Conservation (phyloP, 2,113 vertebrate species). For the Syngnathoides biaculeatus region DNA sequence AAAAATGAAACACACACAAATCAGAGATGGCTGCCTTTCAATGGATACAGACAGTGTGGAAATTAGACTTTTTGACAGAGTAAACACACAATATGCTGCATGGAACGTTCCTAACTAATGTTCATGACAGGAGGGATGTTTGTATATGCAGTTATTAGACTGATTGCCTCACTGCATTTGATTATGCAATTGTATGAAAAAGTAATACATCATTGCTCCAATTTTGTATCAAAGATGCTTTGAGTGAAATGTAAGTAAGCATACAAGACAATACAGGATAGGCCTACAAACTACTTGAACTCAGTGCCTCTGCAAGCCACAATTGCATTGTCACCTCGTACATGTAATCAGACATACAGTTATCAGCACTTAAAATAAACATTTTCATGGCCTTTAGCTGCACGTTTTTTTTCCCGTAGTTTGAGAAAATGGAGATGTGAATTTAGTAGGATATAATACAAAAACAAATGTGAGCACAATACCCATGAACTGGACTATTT, state of each 20-base stretch:
- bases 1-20: background rate
- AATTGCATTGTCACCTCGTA: constrained; percentile 34
- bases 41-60: background rate
- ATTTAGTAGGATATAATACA: background rate
- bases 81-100: constrained; percentile 70
- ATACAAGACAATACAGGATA: constrained; percentile 58
- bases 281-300: constrained; percentile 51
- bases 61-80: too few species aligned
- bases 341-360: constrained; percentile 45
- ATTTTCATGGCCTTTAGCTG: constrained; percentile 9
- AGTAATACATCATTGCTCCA: constrained; percentile 48
- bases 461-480: background rate
- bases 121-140: constrained; percentile 46
- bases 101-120: constrained; percentile 60
- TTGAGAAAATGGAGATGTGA: background rate
- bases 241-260: constrained; percentile 47
- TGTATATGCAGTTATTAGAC: constrained; percentile 55
- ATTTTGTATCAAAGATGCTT: constrained; percentile 46
- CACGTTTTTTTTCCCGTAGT: constrained; percentile 18
- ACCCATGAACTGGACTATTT: background rate
- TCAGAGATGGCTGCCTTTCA: background rate
- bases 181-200: constrained; percentile 50
- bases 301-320: constrained; percentile 75
- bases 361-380: constrained; percentile 22
- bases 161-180: constrained; percentile 45